phyloP scores from a whole-genome alignment of 2,113 vertebrate genomes.

The Ptyas mucosa region DNA sequence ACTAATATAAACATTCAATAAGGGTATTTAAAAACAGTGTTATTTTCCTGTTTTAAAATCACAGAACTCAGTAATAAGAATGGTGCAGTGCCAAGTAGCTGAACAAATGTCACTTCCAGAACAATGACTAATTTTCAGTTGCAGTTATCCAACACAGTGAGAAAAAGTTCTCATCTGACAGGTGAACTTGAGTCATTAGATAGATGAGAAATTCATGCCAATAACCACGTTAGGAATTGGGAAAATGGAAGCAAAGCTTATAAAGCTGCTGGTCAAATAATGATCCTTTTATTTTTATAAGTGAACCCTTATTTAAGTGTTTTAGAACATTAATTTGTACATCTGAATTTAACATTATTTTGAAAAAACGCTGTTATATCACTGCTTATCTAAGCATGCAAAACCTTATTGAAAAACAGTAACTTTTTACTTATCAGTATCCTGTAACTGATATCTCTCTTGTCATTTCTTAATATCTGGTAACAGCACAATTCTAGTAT shows the following conservation, averaged over 20 bases:
- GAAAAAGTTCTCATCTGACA: background rate
- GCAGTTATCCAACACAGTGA: background rate
- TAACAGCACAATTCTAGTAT: conserved; percentile 39
- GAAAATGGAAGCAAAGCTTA: background rate
- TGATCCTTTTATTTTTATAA: background rate
- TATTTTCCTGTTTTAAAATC: background rate
- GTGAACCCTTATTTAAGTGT: background rate
- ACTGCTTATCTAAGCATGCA: background rate
- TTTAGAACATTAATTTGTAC: background rate
- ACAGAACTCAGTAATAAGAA: background rate
- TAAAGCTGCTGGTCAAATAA: background rate
- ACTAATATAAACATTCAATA: background rate
- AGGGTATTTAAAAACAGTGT: background rate
- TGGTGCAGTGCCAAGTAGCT: background rate
- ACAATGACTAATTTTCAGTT: background rate
- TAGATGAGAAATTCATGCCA: background rate
- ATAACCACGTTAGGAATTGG: background rate
- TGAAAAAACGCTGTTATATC: background rate
- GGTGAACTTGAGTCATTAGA: background rate
- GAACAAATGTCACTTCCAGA: background rate
- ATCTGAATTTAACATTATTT: background rate
- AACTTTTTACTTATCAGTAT: background rate
- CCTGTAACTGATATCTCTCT: background rate
- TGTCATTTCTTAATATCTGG: conserved; percentile 38
- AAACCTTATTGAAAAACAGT: background rate